Percentiles rank a stretch among this genome's conserved stretches.
These are phyloP conservation scores for Nicator chloris DNA, from an alignment of 2,113 vertebrate species.

Conservation along the genomic window DNA sequence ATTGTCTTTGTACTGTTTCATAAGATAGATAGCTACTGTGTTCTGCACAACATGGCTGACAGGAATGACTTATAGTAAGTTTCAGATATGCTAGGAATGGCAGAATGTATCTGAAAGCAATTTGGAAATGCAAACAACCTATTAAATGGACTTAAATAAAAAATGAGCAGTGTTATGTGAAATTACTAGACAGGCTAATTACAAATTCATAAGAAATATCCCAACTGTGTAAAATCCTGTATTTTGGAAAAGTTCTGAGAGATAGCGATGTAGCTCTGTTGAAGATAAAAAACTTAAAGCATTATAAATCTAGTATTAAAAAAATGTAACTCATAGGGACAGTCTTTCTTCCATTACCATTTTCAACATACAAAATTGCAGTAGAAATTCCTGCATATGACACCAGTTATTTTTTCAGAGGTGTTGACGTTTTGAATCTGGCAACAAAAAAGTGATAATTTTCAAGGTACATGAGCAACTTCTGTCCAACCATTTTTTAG, in stretches of 20 bases:
- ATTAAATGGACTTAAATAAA: neutral
- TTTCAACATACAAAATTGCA: neutral
- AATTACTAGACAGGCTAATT: neutral
- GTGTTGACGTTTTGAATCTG: neutral
- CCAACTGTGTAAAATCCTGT: neutral
- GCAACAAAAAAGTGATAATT: neutral
- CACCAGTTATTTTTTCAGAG: neutral
- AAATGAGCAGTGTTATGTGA: neutral
- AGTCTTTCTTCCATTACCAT: neutral
- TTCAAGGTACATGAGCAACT: neutral
- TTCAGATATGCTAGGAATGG: neutral
- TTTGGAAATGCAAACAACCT: neutral
- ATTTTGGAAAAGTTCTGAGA: neutral
- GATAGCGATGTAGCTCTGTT: neutral
- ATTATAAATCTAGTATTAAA: neutral
- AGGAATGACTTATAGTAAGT: neutral
- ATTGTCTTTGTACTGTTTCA: neutral
- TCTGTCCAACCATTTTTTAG: neutral
- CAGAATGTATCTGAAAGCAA: neutral
- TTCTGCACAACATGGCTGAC: neutral
- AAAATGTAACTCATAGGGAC: neutral
- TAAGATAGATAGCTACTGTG: neutral
- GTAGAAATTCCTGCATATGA: neutral
- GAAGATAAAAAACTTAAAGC: neutral
- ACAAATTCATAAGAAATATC: neutral